A percentile compares a stretch with the other conserved stretches of the same genome.
Evolutionary conservation across 2,888 invertebrate genomes (phyloP).

Genomic region (Polyommatus icarus): DNA sequence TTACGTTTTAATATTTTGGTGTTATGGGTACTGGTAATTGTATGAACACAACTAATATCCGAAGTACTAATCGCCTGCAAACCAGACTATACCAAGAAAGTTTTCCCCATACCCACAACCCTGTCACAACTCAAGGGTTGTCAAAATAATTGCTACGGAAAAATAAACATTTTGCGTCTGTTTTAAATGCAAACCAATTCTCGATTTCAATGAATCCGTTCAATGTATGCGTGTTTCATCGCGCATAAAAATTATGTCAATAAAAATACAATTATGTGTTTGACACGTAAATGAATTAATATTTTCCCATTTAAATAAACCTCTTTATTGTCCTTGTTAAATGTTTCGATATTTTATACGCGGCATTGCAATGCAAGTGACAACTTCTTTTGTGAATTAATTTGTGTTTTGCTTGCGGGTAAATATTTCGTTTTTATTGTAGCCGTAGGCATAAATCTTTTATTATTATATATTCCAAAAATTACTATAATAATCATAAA

Average conservation of each 20-base stretch:
- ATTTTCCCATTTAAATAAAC: constrained; percentile 23
- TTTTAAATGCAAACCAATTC: constrained; percentile 39
- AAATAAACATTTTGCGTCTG: constrained; percentile 41
- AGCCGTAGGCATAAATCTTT: not conserved
- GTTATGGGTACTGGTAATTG: not conserved
- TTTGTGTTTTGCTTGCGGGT: constrained; percentile 6
- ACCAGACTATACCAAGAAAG: constrained; percentile 22
- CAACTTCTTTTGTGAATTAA: constrained; percentile 11
- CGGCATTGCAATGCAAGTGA: constrained; percentile 2
- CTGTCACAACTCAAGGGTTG: constrained; percentile 33
- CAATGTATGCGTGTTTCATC: constrained; percentile 33
- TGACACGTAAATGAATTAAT: constrained; percentile 30
- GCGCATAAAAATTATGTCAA: constrained; percentile 29
- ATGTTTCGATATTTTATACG: constrained; percentile 22
- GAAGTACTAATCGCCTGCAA: constrained; percentile 1
- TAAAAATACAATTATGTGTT: constrained; percentile 28
- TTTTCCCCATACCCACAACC: constrained; percentile 31
- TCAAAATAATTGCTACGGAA: not conserved
- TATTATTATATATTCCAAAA: not conserved
- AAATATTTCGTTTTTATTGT: not conserved
- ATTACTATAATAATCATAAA: not conserved
- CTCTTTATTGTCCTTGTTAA: constrained; percentile 10
- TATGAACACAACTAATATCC: not conserved
- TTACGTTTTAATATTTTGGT: no score
- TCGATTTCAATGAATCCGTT: constrained; percentile 36